Evolutionary conservation across 2,113 vertebrate species (phyloP), one percentile per base, ranked within the genome.

Genomic region (Alosa alosa): DNA sequence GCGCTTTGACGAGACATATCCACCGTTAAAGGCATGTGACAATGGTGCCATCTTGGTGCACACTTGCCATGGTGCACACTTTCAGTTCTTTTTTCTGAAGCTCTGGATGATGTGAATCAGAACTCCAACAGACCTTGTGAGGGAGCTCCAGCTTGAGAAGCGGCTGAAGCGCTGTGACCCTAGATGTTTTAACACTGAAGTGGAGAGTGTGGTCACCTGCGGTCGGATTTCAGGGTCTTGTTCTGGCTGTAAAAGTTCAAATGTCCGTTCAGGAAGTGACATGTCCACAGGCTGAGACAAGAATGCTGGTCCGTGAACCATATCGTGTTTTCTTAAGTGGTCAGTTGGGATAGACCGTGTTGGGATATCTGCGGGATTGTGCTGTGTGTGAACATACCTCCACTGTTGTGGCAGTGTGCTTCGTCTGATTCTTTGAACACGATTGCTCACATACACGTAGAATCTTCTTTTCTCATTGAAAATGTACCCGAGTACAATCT

Each of bases 361-460:
- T 15, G 55, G 31, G 44, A 50, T 9, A 10, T 87, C 81, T 8
- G 60, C 55, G 0, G 84, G 84, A n/a, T 87, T 87, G 22, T 50
- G 31, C 15, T 85, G 57, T 9, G 36, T 75, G 36, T 20, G 36
- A 11, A 87, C 83, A 25, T 87, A 83, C 13, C 41, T 20, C 84
- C 81, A 87, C 36, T 85, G 81, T n/a, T 75, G 13, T 82, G 83
- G 86, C 11, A 20, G 57, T 10, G 55, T 82, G 45, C 75, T 82
- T 7, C 4, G 57, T 20, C n/a, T 13, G 9, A 85, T 87, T 41
- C 18, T 52, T 47, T 87, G 83, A 11, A 87, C 36, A 0, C 83
- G 9, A 13, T 86, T 84, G 72, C 60, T 60, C 1, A 86, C 64
- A 22, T 83, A 83, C 31, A 31, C 31, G 31, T 86, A n/a, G n/a